Base-by-base conservation (phyloP, 2,113 vertebrate genomes). In the Oenanthe oenanthe region DNA sequence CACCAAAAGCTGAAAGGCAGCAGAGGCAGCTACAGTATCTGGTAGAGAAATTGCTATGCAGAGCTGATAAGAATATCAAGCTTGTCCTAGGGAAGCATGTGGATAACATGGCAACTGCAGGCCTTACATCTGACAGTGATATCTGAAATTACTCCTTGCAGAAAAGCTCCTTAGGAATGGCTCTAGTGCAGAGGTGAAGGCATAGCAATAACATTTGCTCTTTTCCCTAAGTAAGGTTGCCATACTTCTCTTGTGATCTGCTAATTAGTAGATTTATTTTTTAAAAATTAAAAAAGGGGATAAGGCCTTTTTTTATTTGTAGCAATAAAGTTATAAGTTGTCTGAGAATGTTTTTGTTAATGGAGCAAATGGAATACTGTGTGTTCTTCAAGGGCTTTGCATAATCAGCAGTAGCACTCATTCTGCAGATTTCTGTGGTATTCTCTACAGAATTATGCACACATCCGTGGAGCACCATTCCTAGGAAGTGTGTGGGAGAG, bases 1-100 rank as follows among this genome's bases (percentile, higher is more conserved):
- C 72, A 91, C 91, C 61, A 65, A 89, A 93, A 85, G 50, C 91
- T 97, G 66, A 65, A 96, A 88, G 89, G 81, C 70, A 86, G 75
- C 53, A 76, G 42, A 90, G 73, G 48, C 67, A 95, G 93, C 83
- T 89, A 62, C 92, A 94, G 73, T 89, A 89, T 67, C 80, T 71
- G 29, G 38, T 9, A 73, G 70, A 90, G 89, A 92, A 93, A 93
- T 43, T 88, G 60, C 57, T 70, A 34, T 71, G 80, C 26, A 79
- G 43, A 85, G 40, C 45, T 81, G 66, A 84, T 86, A 91, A 77
- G 68, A 92, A 56, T 85, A 94, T 80, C 47, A 62, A 21, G 13
- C 56, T 74, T 80, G n/a, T 85, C 78, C 42, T 45, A 45, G 63
- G 70, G 81, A 92, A 78, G 32, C 40, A 26, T 31, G 56, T 73